A percentile compares a stretch with the other conserved stretches of the same genome.
Evolutionary conservation across 2,113 vertebrate genomes (phyloP).

Genomic region (Pangasianodon gigas): DNA sequence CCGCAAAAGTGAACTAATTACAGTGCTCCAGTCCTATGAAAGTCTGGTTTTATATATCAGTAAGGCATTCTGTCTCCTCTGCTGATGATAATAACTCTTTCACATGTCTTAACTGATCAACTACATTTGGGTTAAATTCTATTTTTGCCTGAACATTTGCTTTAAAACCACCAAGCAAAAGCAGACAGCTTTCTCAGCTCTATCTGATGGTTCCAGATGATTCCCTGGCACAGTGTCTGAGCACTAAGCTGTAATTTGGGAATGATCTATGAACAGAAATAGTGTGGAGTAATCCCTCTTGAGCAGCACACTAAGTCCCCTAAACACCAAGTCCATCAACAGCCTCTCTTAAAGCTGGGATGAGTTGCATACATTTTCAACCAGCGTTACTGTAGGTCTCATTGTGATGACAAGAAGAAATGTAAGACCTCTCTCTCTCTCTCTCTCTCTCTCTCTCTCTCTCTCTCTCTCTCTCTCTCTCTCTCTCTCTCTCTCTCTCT

Average conservation of each 20-base stretch:
- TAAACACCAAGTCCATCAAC: slow-evolving; percentile 16
- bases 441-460: background rate
- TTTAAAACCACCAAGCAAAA: background rate
- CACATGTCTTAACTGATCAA: background rate
- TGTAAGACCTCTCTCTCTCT: background rate
- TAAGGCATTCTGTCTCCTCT: background rate
- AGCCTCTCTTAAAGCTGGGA: background rate
- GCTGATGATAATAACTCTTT: background rate
- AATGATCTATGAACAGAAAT: slow-evolving; percentile 9
- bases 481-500: background rate
- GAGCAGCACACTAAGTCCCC: slow-evolving; percentile 20
- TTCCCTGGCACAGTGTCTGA: background rate
- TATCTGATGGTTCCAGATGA: background rate
- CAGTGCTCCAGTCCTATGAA: background rate
- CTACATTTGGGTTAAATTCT: background rate
- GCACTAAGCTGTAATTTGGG: slow-evolving; percentile 30
- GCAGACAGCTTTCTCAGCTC: slow-evolving; percentile 9
- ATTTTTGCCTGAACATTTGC: background rate
- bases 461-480: background rate
- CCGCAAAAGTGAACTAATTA: background rate
- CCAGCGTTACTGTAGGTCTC: slow-evolving; percentile 2
- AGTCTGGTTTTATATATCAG: background rate
- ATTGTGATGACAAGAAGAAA: slow-evolving; percentile 46
- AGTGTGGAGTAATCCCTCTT: slow-evolving; percentile 31
- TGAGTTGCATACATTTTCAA: slow-evolving; percentile 6